These are phyloP conservation scores for Pempheris klunzingeri DNA, from an alignment of 2,797 vertebrate genomes.

Conservation along the genomic window DNA sequence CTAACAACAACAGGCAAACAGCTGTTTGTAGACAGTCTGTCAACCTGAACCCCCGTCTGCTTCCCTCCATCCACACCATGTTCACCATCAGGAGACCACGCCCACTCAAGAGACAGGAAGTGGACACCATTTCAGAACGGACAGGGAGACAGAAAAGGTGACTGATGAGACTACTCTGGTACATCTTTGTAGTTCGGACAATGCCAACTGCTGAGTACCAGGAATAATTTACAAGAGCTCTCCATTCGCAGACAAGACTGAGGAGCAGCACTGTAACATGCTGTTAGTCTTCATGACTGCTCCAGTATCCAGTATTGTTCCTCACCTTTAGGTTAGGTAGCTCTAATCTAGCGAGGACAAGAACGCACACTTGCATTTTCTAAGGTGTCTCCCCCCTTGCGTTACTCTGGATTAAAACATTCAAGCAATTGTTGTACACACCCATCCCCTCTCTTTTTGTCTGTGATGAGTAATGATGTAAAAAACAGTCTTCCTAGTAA, in stretches of 20 bases:
- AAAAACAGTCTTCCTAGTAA: not conserved
- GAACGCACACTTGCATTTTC: too few relatives aligned
- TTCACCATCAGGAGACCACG: too few relatives aligned
- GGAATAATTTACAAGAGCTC: not conserved
- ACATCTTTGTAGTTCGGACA: not conserved
- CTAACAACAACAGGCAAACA: too few relatives aligned
- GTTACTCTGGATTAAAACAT: not conserved
- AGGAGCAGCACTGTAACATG: not conserved
- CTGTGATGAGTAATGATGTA: not conserved
- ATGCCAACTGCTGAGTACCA: not conserved
- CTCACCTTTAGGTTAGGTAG: too few relatives aligned
- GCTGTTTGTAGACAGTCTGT: too few relatives aligned
- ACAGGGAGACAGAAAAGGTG: too few relatives aligned
- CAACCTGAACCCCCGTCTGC: too few relatives aligned
- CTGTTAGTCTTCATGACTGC: not conserved
- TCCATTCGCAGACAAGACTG: not conserved
- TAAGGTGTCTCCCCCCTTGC: not conserved
- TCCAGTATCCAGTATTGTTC: not conserved
- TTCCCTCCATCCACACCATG: too few relatives aligned
- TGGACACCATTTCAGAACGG: too few relatives aligned
- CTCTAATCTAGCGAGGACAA: too few relatives aligned
- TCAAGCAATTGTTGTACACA: not conserved
- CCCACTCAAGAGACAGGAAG: too few relatives aligned
- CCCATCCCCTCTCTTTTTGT: not conserved
- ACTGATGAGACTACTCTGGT: not conserved